Conservation (phyloP, 2,797 vertebrate species). For the Danio tinwini region DNA sequence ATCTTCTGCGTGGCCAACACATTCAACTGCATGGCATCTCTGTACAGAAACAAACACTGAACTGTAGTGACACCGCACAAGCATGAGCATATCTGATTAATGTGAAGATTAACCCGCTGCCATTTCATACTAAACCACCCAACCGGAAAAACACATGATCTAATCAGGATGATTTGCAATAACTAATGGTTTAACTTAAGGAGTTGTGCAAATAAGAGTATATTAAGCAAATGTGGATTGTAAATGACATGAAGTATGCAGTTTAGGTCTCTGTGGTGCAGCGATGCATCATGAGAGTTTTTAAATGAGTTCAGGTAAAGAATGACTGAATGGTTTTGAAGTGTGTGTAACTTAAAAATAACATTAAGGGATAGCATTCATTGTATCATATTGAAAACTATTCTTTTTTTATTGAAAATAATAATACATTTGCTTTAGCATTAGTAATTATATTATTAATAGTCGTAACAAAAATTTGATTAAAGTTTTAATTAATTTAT, state of each 20-base stretch:
- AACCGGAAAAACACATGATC: neutral
- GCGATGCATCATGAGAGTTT: neutral
- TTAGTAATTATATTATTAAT: neutral
- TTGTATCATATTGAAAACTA: neutral
- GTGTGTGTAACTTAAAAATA: neutral
- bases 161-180: neutral
- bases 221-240: neutral
- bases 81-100: neutral
- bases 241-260: neutral
- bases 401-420: neutral
- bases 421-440: neutral
- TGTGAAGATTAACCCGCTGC: neutral
- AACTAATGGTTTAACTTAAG: neutral
- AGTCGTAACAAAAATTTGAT: neutral
- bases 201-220: neutral
- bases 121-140: neutral
- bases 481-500: neutral
- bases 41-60: constrained; percentile 59
- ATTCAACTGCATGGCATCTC: constrained; percentile 95
- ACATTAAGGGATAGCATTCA: neutral
- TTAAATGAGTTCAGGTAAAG: neutral
- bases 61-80: neutral
- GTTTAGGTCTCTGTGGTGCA: neutral
- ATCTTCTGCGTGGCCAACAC: constrained; percentile 93
- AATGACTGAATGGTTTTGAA: neutral